Evolutionary conservation across 2,797 vertebrate genomes (phyloP).

Genomic region (Falco peregrinus): DNA sequence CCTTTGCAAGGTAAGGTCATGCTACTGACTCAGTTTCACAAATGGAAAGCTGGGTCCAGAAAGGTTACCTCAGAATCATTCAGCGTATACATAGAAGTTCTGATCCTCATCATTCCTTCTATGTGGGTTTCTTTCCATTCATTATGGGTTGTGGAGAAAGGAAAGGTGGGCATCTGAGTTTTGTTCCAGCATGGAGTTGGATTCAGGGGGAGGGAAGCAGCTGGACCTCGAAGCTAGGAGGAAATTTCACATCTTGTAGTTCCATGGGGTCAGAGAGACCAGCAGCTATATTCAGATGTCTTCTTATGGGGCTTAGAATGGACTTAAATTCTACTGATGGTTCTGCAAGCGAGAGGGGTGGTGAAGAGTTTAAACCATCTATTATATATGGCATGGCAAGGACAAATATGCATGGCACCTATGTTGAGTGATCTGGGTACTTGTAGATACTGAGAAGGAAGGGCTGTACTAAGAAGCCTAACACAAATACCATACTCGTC

Average conservation of each 20-base stretch:
- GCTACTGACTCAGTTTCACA: not conserved
- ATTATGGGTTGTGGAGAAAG: not conserved
- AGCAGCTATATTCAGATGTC: not conserved
- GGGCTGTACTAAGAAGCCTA: not conserved
- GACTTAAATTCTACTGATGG: not conserved
- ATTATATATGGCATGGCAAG: not conserved
- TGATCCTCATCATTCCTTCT: not conserved
- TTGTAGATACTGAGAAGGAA: not conserved
- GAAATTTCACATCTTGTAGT: not conserved
- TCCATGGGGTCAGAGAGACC: not conserved
- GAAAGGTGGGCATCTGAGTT: not conserved
- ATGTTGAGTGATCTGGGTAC: not conserved
- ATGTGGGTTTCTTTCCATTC: not conserved
- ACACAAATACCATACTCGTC: not conserved
- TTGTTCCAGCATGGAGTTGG: not conserved
- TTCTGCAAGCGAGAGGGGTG: not conserved
- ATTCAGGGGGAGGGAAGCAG: not conserved
- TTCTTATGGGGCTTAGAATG: not conserved
- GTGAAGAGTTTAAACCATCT: not conserved
- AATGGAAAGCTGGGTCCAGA: not conserved
- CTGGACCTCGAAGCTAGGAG: not conserved
- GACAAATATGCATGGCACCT: not conserved
- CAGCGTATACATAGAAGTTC: not conserved
- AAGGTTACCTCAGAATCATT: not conserved
- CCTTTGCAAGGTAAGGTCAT: constrained; percentile 3